These are phyloP conservation scores for Noctuana brunneofusca DNA, from an alignment of 2,888 invertebrate genomes.

Conservation along the genomic window DNA sequence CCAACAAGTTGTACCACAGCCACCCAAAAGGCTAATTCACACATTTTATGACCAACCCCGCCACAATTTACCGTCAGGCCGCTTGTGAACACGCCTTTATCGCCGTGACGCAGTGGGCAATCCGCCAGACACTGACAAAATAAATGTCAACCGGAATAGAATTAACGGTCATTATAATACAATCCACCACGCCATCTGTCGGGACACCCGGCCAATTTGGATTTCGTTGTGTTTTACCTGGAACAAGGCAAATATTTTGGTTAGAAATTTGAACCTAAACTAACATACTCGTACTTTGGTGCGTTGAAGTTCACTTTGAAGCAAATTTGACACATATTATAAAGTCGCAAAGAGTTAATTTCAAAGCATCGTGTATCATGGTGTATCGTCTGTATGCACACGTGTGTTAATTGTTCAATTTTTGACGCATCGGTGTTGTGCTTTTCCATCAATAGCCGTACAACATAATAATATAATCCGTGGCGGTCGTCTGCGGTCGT, in stretches of 20 bases:
- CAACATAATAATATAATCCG: too few species aligned
- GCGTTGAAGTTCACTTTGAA: too few species aligned
- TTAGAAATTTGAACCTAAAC: constrained; percentile 8
- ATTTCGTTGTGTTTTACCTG: constrained; percentile 51
- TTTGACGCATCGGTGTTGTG: too few species aligned
- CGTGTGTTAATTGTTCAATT: too few species aligned
- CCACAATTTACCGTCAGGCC: constrained; percentile 2
- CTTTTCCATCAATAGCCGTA: too few species aligned
- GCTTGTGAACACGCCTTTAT: constrained; percentile 31
- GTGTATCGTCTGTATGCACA: too few species aligned
- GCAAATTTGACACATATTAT: too few species aligned
- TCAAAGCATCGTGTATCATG: too few species aligned
- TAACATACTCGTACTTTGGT: not conserved
- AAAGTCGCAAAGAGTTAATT: too few species aligned
- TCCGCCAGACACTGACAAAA: constrained; percentile 58
- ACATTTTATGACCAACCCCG: constrained; percentile 7
- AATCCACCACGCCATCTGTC: constrained; percentile 37
- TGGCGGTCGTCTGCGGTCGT: too few species aligned
- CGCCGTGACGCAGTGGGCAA: constrained; percentile 53
- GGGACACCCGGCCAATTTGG: constrained; percentile 8
- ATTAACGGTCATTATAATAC: constrained; percentile 49
- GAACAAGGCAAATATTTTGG: constrained; percentile 45
- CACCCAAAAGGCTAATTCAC: constrained; percentile 11
- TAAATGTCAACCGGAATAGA: constrained; percentile 59
- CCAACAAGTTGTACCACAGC: constrained; percentile 2